Base-by-base conservation (phyloP, 2,113 vertebrate species). In the Ceyx margarethae region DNA sequence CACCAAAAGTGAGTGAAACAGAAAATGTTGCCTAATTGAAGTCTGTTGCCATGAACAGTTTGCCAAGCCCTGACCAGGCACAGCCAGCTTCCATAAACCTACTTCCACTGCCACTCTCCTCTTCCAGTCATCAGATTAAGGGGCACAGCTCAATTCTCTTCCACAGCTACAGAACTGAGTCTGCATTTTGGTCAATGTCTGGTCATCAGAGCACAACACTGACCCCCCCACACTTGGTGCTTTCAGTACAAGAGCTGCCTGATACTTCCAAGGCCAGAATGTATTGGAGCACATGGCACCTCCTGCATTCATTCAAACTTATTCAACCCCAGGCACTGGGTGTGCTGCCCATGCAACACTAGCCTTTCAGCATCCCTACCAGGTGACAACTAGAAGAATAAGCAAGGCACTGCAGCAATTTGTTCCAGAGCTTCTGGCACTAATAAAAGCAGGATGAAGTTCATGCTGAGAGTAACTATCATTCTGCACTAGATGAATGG, bases 281-380 rank as follows among this genome's bases (percentile, higher is more conserved):
- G 1, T 5, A 12, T 2, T 1, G 0, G 33, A 6, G 5, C 5
- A 19, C 29, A 15, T 14, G 0, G 0, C 22, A 13, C 2, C 64
- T 43, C 15, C 66, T 74, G 21, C 45, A 40, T 74, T 21, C 50
- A 43, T 15, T 4, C 33, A 57, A 76, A 75, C 50, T 10, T 1
- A 77, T 43, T 13, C 73, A 28, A 3, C 21, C 33, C 45, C 2
- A 1, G 17, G 28, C 26, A 5, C 51, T 18, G 1, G 0, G 1
- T 1, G 21, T 1, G 37, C 86, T 81, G 80, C 68, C 43, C 71
- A 5, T 40, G 46, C 25, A 9, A 7, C 0, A 0, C 6, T 33
- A 67, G 45, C 29, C 53, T 45, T 57, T 56, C 51, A n/a, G 69
- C 29, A 43, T 56, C 86, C 66, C 65, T 31, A 42, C 17, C 22